Base-by-base conservation (phyloP, 2,888 invertebrate genomes). In the Sminthurides aquaticus region DNA sequence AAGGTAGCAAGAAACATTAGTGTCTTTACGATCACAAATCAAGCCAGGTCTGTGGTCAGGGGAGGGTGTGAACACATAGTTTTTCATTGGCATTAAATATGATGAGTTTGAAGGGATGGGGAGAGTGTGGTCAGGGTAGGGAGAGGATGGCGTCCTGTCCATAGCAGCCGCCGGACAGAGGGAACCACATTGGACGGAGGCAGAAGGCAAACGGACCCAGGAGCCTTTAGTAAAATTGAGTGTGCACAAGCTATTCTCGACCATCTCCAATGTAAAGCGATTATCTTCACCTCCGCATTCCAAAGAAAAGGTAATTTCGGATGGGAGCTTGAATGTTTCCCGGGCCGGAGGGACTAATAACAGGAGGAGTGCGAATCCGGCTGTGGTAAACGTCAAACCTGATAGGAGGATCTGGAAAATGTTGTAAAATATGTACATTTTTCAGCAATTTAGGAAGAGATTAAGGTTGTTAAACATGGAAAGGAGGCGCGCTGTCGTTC, bases 271-370 rank as follows among this genome's bases (percentile, higher is more conserved):
- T 27, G 57, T 60, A 34, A 69, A 70, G 1, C 67, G 65, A n/a
- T 29, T 8, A 22, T 26, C 11, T 1, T 54, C 3, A 29, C 18
- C 15, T 71, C 67, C 52, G 70, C 87, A 87, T 2, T 82, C 79
- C 29, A 85, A 76, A 48, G 85, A 81, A 71, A 88, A 79, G 69
- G 86, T 82, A 20, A 84, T 81, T 56, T 81, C 79, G 2, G 84
- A 80, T 3, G 88, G 87, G 75, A 85, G 86, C 15, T 83, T 83
- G 55, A 87, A 80, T 0, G 84, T 86, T 72, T 87, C 81, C 70
- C 88, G 81, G 24, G 87, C 88, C 3, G 87, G 84, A 0, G 89
- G 89, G 49, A 89, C 87, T 11, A 85, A 79, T 28, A 88, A 81
- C 62, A 89, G 79, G 24, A 88, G 80, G 58, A 89, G 79, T 0